Evolutionary conservation across 2,888 invertebrate genomes (phyloP).

Genomic region (Sussaba pulchella): DNA sequence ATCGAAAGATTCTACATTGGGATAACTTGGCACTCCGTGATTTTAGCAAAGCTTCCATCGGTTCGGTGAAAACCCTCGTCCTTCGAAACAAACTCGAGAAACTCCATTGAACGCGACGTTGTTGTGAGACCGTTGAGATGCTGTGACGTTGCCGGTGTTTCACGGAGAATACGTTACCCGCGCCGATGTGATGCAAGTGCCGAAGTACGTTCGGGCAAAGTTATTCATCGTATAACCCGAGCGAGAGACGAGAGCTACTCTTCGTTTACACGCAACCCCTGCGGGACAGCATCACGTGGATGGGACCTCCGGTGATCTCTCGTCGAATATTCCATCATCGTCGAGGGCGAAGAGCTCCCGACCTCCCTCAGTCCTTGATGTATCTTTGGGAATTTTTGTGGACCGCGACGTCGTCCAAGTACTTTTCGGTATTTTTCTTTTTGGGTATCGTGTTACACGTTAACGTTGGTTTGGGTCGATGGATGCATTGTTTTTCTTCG

Average conservation of each 20-base stretch:
- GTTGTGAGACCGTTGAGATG: not conserved
- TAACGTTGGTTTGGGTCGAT: not conserved
- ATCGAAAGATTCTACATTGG: not conserved
- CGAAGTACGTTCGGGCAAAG: constrained; percentile 37
- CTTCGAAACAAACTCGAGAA: not conserved
- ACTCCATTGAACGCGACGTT: not conserved
- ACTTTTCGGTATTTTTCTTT: not conserved
- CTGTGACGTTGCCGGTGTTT: constrained; percentile 13
- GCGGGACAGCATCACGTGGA: not conserved
- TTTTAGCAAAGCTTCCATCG: constrained; percentile 33
- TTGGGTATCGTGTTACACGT: not conserved
- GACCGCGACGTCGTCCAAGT: not conserved
- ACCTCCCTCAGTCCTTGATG: too few species aligned
- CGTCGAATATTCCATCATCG: constrained; percentile 42
- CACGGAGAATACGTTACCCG: not conserved
- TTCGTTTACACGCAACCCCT: not conserved
- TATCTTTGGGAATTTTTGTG: constrained; percentile 13
- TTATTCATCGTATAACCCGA: constrained; percentile 4
- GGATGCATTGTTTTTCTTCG: too few species aligned
- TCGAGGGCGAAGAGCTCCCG: not conserved
- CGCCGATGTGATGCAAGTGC: constrained; percentile 33
- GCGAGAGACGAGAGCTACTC: not conserved
- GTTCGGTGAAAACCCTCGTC: not conserved
- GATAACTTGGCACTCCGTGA: constrained; percentile 51
- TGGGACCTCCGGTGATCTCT: not conserved